Conservation (phyloP, 1,140 invertebrate genomes). For the Drosophila pseudoobscura region DNA sequence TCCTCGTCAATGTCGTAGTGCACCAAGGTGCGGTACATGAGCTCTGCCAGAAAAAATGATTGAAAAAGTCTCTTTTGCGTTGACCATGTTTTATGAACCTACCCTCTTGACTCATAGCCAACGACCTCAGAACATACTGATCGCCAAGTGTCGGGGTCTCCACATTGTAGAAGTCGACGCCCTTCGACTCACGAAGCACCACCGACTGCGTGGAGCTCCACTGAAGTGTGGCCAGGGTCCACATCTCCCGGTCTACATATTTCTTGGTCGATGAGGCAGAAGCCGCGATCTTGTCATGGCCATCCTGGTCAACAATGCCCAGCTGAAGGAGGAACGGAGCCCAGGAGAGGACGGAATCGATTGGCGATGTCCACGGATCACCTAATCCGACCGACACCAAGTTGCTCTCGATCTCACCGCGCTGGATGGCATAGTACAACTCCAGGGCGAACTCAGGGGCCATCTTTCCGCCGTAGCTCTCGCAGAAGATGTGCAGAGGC, state of each 20-base stretch:
- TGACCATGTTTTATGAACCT: background rate
- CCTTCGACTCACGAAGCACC: slow-evolving; percentile 85
- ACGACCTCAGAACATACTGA: slow-evolving; percentile 25
- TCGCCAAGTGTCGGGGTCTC: slow-evolving; percentile 83
- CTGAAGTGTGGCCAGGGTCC: slow-evolving; percentile 85
- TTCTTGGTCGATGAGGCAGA: slow-evolving; percentile 84
- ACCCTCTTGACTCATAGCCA: slow-evolving; percentile 52
- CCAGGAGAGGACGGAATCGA: slow-evolving; percentile 92
- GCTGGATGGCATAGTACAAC: slow-evolving; percentile 86
- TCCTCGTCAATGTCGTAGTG: slow-evolving; percentile 72
- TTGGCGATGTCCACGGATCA: slow-evolving; percentile 94
- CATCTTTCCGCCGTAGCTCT: slow-evolving; percentile 97
- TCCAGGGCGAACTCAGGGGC: slow-evolving; percentile 89
- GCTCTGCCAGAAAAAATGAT: slow-evolving; percentile 32
- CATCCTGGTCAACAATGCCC: slow-evolving; percentile 87
- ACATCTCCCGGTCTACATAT: slow-evolving; percentile 85
- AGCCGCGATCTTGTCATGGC: slow-evolving; percentile 84
- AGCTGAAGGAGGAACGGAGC: slow-evolving; percentile 86
- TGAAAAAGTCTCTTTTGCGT: background rate
- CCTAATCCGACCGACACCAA: slow-evolving; percentile 91
- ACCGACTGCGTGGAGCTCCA: slow-evolving; percentile 87
- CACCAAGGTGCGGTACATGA: slow-evolving; percentile 78
- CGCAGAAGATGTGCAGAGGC: slow-evolving; percentile 93
- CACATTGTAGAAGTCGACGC: slow-evolving; percentile 93
- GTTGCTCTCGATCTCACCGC: slow-evolving; percentile 87